Evolutionary conservation across 23 tunicate species (phyloP).

Genomic region (Halocynthia aurantium): DNA sequence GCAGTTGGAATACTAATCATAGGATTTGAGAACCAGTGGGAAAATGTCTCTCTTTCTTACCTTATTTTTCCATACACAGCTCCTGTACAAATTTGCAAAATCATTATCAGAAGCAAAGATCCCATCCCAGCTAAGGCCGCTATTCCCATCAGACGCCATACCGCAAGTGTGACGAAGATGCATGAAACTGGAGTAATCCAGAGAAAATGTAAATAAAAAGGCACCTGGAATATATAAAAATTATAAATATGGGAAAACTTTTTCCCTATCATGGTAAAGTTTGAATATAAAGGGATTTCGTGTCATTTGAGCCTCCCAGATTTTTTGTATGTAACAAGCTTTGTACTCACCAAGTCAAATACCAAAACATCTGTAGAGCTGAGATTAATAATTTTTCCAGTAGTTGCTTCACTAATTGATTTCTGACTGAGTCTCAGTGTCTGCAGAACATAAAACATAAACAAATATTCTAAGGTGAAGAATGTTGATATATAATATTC

Average conservation of each 20-base stretch:
- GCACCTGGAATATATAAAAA: too few relatives aligned
- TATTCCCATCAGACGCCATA: slow-evolving; percentile 37
- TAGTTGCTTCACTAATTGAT: slow-evolving; percentile 46
- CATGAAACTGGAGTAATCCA: slow-evolving; percentile 59
- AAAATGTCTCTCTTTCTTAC: background rate
- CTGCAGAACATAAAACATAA: slow-evolving; percentile 13
- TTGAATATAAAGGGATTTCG: too few relatives aligned
- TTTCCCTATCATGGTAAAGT: too few relatives aligned
- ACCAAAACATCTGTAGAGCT: slow-evolving; percentile 84
- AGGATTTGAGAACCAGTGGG: too few relatives aligned
- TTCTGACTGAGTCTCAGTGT: slow-evolving; percentile 59
- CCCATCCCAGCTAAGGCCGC: slow-evolving; percentile 29
- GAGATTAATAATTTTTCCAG: slow-evolving; percentile 86
- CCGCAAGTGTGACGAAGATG: slow-evolving; percentile 17
- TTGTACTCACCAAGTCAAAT: slow-evolving; percentile 51
- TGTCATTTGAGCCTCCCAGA: too few relatives aligned
- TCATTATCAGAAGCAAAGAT: slow-evolving; percentile 26
- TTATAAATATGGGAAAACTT: too few relatives aligned
- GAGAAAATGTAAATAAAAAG: slow-evolving; percentile 42
- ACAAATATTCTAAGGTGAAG: background rate
- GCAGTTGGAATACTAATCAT: too few relatives aligned
- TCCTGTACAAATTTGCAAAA: slow-evolving; percentile 41
- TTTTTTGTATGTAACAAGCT: too few relatives aligned
- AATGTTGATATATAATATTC: too few relatives aligned
- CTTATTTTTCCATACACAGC: slow-evolving; percentile 43